Conservation (phyloP, 2,797 vertebrate species). For the Urosaurus nigricauda region DNA sequence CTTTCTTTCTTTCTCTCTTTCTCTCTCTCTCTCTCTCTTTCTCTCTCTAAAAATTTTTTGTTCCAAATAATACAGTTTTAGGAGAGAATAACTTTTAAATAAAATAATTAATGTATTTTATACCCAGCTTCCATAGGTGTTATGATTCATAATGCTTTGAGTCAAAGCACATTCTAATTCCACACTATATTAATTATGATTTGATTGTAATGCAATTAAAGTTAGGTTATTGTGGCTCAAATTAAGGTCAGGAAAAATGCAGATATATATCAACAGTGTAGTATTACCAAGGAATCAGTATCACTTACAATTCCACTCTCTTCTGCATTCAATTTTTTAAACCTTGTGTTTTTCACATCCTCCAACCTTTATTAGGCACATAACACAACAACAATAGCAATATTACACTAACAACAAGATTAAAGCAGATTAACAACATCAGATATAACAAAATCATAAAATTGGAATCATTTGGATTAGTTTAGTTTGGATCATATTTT, state of each 20-base stretch:
- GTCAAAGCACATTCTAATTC: conserved; percentile 32
- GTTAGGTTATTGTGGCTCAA: not conserved
- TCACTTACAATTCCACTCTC: not conserved
- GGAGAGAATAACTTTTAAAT: conserved; percentile 21
- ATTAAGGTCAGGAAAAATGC: conserved; percentile 22
- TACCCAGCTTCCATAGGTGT: not conserved
- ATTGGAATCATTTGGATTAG: too few species aligned
- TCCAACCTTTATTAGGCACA: too few species aligned
- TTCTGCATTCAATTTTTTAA: not conserved
- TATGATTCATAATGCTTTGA: conserved; percentile 16
- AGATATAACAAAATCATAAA: too few species aligned
- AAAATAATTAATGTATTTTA: conserved; percentile 36
- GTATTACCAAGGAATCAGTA: not conserved
- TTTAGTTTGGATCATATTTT: too few species aligned
- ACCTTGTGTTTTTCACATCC: too few species aligned
- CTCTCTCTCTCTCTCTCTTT: too few species aligned
- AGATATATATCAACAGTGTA: conserved; percentile 12
- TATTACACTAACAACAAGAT: too few species aligned
- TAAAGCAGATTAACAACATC: too few species aligned
- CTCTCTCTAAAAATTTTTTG: not conserved
- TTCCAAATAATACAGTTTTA: not conserved
- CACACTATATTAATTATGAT: not conserved
- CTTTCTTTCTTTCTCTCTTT: too few species aligned
- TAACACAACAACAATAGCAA: too few species aligned
- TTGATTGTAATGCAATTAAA: not conserved